Evolutionary conservation across 1,140 invertebrate species (phyloP).

Genomic region (Lepidurus arcticus): DNA sequence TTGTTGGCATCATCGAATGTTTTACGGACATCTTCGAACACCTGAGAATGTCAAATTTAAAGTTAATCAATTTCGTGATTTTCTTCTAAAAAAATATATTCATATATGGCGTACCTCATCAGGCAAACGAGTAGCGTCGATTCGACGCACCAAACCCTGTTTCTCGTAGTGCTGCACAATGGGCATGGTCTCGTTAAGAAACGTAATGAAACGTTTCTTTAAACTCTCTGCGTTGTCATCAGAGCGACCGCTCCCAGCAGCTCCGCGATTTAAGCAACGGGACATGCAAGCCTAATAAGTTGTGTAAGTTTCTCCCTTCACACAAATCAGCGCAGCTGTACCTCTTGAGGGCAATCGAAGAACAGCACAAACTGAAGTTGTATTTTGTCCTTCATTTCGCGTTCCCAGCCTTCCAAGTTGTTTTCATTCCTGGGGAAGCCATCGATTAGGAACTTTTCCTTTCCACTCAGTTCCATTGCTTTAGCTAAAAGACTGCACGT

Average conservation of each 20-base stretch:
- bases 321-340: constrained; percentile 38
- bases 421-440: constrained; percentile 97
- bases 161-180: constrained; percentile 82
- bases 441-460: constrained; percentile 89
- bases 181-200: constrained; percentile 82
- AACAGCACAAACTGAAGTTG: constrained; percentile 85
- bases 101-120: constrained; percentile 54
- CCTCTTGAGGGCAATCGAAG: constrained; percentile 81
- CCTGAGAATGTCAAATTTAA: neutral
- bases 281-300: constrained; percentile 60
- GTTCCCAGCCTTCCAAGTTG: constrained; percentile 93
- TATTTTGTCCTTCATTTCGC: constrained; percentile 75
- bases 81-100: too few species aligned
- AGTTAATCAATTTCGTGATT: neutral
- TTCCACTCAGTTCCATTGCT: constrained; percentile 67
- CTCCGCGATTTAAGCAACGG: constrained; percentile 77
- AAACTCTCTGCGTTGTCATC: constrained; percentile 94
- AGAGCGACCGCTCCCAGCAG: constrained; percentile 78
- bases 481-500: constrained; percentile 87
- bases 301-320: neutral
- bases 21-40: neutral
- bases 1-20: constrained; percentile 12
- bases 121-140: constrained; percentile 64
- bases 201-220: constrained; percentile 84
- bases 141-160: constrained; percentile 63